phyloP scores from a whole-genome alignment of 2,113 vertebrate species.

The Erythrolamprus reginae region DNA sequence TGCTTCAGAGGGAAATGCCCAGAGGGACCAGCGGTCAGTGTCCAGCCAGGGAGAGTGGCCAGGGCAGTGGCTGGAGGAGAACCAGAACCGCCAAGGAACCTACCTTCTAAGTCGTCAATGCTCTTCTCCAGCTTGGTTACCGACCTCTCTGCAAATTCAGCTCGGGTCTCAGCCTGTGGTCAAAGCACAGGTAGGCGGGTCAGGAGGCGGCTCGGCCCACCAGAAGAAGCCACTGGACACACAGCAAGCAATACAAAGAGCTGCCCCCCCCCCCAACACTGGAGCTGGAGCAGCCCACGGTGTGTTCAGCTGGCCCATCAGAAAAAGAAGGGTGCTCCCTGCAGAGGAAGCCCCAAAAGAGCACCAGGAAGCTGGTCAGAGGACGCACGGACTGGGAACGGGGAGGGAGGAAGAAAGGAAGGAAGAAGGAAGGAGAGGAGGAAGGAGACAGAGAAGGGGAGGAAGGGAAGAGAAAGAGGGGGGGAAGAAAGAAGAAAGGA shows the following conservation, averaged over 20 bases:
- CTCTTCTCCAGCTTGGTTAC: constrained; percentile 99
- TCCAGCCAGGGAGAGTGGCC: background rate
- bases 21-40: no score
- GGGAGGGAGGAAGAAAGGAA: no score
- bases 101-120: constrained; percentile 99
- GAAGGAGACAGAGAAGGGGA: no score
- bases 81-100: constrained; percentile 25
- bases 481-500: no score
- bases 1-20: background rate
- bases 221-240: background rate
- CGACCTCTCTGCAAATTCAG: constrained; percentile 97
- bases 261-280: background rate
- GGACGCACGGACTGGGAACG: no score
- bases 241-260: background rate
- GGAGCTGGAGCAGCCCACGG: background rate
- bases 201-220: background rate
- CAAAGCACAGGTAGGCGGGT: constrained; percentile 13
- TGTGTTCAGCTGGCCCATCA: background rate
- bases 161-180: constrained; percentile 93
- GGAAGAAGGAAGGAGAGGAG: no score
- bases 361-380: background rate
- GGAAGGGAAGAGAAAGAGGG: no score
- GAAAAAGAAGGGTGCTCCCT: background rate
- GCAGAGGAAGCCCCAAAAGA: background rate
- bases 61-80: background rate